Percentiles rank a stretch among this genome's conserved stretches.
Evolutionary conservation across 92 coral and sea anemone species (phyloP).

Genomic region (Epizoanthus rinbou): DNA sequence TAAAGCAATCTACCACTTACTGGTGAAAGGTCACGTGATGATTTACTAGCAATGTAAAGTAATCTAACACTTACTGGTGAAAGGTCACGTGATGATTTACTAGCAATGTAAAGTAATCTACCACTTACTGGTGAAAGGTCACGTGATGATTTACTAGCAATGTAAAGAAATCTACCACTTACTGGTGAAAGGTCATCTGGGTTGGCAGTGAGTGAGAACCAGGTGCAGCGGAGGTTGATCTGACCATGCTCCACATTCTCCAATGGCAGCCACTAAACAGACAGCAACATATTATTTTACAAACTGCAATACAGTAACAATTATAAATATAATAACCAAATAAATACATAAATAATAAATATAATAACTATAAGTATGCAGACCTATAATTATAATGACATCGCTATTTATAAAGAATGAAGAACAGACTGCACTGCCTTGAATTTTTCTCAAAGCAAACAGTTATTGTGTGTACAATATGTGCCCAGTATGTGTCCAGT

Average conservation of each 20-base stretch:
- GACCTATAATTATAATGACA: too few species aligned
- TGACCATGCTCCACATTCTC: constrained; percentile 95
- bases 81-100: not conserved
- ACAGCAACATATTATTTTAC: not conserved
- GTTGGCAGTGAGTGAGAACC: constrained; percentile 82
- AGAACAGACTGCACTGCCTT: too few species aligned
- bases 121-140: not conserved
- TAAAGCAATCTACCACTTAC: constrained; percentile 51
- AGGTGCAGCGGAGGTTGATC: constrained; percentile 87
- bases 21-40: constrained; percentile 68
- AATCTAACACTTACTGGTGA: not conserved
- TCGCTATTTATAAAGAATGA: too few species aligned
- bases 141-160: not conserved
- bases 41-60: not conserved
- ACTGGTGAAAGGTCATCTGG: constrained; percentile 91
- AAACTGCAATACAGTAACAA: too few species aligned
- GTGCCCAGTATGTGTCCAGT: not conserved
- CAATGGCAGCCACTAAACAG: constrained; percentile 87
- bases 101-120: not conserved
- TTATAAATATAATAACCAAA: too few species aligned
- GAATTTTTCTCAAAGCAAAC: too few species aligned
- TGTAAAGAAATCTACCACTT: constrained; percentile 37
- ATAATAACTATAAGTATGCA: too few species aligned
- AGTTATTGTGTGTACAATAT: not conserved
- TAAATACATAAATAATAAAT: too few species aligned